Conservation (phyloP, 2,888 invertebrate species). For the Mylabris sibirica region DNA sequence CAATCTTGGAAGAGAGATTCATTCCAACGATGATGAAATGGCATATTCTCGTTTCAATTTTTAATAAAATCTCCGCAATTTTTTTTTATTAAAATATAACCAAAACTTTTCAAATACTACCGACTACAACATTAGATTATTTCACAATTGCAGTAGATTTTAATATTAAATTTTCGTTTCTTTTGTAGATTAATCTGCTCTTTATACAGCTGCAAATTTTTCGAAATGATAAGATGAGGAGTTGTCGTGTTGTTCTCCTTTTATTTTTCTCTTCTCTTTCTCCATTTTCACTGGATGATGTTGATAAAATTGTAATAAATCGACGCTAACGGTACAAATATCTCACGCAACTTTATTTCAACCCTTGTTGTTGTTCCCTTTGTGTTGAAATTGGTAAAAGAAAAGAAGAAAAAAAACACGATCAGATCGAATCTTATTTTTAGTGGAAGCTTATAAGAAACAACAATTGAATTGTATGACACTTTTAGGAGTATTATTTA, state of each 20-base stretch:
- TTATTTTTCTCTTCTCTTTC: not conserved
- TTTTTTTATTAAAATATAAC: not conserved
- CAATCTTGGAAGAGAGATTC: conserved; percentile 8
- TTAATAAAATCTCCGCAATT: not conserved
- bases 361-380: not conserved
- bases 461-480: not conserved
- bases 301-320: conserved; percentile 14
- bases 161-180: not conserved
- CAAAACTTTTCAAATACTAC: conserved; percentile 1
- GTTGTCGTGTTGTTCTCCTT: conserved; percentile 2
- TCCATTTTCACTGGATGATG: conserved; percentile 8
- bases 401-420: not conserved
- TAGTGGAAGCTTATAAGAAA: not conserved
- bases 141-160: not conserved
- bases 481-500: conserved; percentile 21
- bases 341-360: conserved; percentile 9
- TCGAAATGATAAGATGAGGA: not conserved
- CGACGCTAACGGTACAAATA: conserved; percentile 10
- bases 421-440: not conserved
- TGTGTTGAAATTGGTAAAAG: not conserved
- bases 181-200: not conserved
- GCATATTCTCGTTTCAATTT: conserved; percentile 11
- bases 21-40: not conserved
- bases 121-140: not conserved
- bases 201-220: not conserved